Evolutionary conservation across 2,113 vertebrate species (phyloP), one percentile per base, ranked within the genome.

Genomic region (Recurvirostra avosetta): DNA sequence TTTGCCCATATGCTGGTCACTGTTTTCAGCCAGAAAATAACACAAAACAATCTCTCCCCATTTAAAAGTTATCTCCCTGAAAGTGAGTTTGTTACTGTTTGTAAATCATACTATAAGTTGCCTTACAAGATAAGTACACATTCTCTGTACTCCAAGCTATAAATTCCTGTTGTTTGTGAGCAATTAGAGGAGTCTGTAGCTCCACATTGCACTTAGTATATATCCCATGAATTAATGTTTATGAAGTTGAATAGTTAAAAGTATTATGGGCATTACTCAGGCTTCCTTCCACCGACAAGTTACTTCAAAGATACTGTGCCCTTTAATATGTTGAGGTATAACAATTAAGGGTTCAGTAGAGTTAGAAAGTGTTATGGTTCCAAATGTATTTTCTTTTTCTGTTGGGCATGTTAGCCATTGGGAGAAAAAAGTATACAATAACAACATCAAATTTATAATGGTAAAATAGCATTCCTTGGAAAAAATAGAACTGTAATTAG

Each of bases 391-490:
- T 91, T 95, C 77, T 95, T 79, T 91, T 97, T 88, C 52, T 83
- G n/a, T 75, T 74, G 52, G 93, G 32, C 66, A 82, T 63, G 56
- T 41, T 72, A 58, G 43, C 72, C 58, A 91, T 16, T 73, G 41
- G 73, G 68, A 84, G 68, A 95, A 95, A 95, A 95, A 94, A 92
- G 87, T 92, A 86, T 29, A 74, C 29, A 80, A 25, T 86, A 83
- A 67, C n/a, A 66, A 76, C 52, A 38, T 52, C 45, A 78, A 21
- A 50, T 55, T 90, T 95, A 56, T 34, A 10, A 34, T 18, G 49
- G 56, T 56, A 95, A 91, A 43, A 70, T 71, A 87, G 38, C 41
- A 62, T 67, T 91, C 65, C 81, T 61, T 72, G 76, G 85, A 61
- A 50, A 32, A 43, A 61, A 45, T 7, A 45, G 16, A 49, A 32